Evolutionary conservation across 2,113 vertebrate genomes (phyloP).

Genomic region (Nettapus auritus): DNA sequence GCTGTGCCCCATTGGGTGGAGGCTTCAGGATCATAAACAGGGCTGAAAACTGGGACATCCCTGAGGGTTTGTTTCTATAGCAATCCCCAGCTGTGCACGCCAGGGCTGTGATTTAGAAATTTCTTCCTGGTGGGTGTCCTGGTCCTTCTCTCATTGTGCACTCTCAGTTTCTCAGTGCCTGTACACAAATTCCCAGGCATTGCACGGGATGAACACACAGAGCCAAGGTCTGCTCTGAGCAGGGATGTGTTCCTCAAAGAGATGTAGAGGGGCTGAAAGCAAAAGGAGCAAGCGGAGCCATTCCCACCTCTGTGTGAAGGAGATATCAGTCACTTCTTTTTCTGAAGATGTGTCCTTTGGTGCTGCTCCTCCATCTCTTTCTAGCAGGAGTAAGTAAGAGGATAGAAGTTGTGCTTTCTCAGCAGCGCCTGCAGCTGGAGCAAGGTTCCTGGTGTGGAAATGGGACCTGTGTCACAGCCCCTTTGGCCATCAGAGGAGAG

Average conservation of each 20-base stretch:
- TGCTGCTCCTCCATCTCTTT: not conserved
- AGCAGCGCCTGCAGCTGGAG: not conserved
- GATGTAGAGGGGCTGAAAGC: not conserved
- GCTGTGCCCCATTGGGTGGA: not conserved
- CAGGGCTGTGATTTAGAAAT: not conserved
- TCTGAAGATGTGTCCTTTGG: not conserved
- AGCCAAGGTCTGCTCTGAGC: not conserved
- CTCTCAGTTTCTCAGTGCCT: not conserved
- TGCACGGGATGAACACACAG: fast-evolving
- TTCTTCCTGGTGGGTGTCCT: not conserved
- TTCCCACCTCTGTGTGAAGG: not conserved
- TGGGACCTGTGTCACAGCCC: fast-evolving
- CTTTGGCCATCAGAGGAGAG: not conserved
- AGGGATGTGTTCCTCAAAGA: not conserved
- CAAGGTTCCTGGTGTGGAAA: fast-evolving
- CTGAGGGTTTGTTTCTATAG: not conserved
- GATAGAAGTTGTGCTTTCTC: not conserved
- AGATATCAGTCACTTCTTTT: fast-evolving
- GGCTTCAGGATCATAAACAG: not conserved
- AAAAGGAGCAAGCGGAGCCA: not conserved
- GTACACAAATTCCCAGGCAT: not conserved
- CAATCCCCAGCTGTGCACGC: not conserved
- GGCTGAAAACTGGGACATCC: not conserved
- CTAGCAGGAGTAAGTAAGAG: not conserved
- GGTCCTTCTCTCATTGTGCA: not conserved